Evolutionary conservation across 2,888 invertebrate species (phyloP).

Genomic region (Xestia rhomboidea): DNA sequence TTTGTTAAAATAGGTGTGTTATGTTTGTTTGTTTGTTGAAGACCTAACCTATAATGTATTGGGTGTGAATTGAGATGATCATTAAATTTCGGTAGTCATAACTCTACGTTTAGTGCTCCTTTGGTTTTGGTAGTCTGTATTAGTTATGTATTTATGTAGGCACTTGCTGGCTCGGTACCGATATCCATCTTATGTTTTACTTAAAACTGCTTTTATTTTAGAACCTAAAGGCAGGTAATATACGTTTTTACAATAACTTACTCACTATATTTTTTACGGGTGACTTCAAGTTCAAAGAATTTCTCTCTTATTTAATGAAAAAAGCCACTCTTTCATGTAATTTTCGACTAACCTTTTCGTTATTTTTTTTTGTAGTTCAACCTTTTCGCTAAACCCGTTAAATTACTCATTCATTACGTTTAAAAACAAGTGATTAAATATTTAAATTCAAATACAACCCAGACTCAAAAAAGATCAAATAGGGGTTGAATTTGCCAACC

Average conservation of each 20-base stretch:
- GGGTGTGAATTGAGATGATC: neutral
- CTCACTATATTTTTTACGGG: constrained; percentile 18
- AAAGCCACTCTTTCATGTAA: constrained; percentile 23
- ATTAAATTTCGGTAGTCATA: neutral
- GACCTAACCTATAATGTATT: neutral
- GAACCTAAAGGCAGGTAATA: constrained; percentile 17
- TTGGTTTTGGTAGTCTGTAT: neutral
- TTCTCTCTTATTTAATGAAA: constrained; percentile 14
- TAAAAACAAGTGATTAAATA: constrained; percentile 51
- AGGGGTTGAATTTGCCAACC: constrained; percentile 64
- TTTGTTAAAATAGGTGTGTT: constrained; percentile 35
- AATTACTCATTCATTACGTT: constrained; percentile 27
- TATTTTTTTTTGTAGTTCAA: constrained; percentile 5
- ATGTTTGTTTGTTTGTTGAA: constrained; percentile 12
- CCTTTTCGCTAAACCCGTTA: constrained; percentile 21
- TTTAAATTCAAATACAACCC: constrained; percentile 58
- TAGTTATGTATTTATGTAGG: no score
- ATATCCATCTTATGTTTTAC: constrained; percentile 4
- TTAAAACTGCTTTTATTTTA: constrained; percentile 13
- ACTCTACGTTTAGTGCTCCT: neutral
- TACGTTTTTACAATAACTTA: constrained; percentile 27
- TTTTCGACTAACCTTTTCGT: constrained; percentile 38
- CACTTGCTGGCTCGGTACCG: neutral
- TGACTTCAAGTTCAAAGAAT: constrained; percentile 19
- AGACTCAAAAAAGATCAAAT: constrained; percentile 57